Conservation (phyloP, 2,797 vertebrate species). For the Cossypha niveicapilla region DNA sequence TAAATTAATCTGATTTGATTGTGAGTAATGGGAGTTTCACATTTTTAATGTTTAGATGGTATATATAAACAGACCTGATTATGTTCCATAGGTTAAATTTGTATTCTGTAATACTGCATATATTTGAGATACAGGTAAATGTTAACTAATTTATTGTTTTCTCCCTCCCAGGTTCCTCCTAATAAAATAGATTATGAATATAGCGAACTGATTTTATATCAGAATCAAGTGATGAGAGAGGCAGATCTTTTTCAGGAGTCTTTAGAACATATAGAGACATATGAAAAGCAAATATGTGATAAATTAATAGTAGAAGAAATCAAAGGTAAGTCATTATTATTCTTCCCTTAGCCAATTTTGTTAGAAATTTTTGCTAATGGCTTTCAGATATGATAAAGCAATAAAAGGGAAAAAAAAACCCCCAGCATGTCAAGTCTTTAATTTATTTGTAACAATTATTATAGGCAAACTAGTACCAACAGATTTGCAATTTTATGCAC, state of each 20-base stretch:
- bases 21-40: not conserved
- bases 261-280: slow-evolving; percentile 77
- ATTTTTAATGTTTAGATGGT: not conserved
- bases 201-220: slow-evolving; percentile 80
- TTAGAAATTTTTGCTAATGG: not conserved
- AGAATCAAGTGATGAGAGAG: slow-evolving; percentile 82
- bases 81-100: not conserved
- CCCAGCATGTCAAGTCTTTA: not conserved
- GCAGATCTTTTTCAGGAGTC: slow-evolving; percentile 78
- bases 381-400: not conserved
- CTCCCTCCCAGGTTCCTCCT: slow-evolving; percentile 68
- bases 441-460: not conserved
- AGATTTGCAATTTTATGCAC: not conserved
- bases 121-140: not conserved
- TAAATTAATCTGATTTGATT: not conserved
- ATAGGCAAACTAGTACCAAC: not conserved
- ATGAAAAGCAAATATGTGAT: slow-evolving; percentile 80
- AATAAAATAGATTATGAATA: slow-evolving; percentile 82
- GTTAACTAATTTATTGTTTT: not conserved
- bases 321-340: slow-evolving; percentile 69
- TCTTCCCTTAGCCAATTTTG: not conserved
- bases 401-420: not conserved
- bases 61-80: not conserved
- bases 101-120: not conserved
- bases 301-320: slow-evolving; percentile 79